Base-by-base conservation (phyloP, 2,797 vertebrate species). In the Pelochelys cantorii region DNA sequence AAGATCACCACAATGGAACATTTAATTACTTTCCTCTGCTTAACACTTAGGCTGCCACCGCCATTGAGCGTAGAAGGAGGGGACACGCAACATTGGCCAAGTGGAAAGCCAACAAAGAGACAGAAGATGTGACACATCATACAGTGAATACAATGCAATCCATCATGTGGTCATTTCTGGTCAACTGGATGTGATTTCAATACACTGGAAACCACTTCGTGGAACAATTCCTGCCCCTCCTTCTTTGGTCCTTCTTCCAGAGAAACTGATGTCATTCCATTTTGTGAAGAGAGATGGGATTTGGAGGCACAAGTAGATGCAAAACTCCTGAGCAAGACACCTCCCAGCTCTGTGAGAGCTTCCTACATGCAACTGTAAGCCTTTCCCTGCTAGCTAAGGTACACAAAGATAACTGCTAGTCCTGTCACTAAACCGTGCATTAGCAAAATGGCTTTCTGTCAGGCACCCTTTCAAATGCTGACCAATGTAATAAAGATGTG, bases 1-100 rank as follows among this genome's bases (percentile, higher is more conserved):
- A 95, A 90, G 95, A 92, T 88, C 93, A 89, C 78, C 91, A 68
- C 74, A 92, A 85, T 54, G 90, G 65, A 86, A 82, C 37, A 62
- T 89, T 89, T 89, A 88, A 93, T 83, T 71, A 79, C 11, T 62
- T 55, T 75, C 13, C 53, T 60, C 82, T 79, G 62, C 79, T 89
- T 92, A 82, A 82, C 34, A 79, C 53, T 55, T 55, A 94, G 53
- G 81, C 52, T 54, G 11, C 86, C 95, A 79, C 86, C 94, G 92
- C 89, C 81, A 91, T 12, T 65, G 65, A 22, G 17, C 22, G 11
- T 68, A 34, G 9, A 5, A 68, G 17, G 62, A n/a, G 31, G 17
- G 31, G 31, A 59, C 53, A 84, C n/a, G 25, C 2, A 31, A 79
- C 93, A 93, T 57, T 84, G 52, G 14, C n/a, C 17, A 31, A 42